Evolutionary conservation across 2,888 invertebrate species (phyloP), one percentile per base, ranked within the genome.

Genomic region (Perizoma affinitatum): DNA sequence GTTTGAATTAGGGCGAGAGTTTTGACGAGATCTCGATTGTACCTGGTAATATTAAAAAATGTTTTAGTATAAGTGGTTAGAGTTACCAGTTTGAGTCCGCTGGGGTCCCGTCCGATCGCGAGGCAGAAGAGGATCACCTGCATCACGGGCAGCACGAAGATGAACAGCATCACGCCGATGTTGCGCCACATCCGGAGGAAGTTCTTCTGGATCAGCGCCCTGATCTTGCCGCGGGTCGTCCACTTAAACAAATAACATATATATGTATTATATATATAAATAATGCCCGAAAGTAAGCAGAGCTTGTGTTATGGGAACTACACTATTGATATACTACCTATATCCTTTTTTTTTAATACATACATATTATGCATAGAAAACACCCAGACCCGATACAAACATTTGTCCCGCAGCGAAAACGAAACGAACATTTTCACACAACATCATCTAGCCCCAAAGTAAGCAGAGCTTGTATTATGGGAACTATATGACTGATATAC

Each of bases 51-150:
- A 3, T 22, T 22, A 3, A 40, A 40, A 40, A 40, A 6, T 4
- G 8, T 40, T 40, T n/a, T n/a, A n/a, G n/a, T n/a, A n/a, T n/a
- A n/a, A 7, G 10, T 33, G 8, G 77, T 97, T 95, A 22, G 22
- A 22, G 22, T 22, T 43, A 97, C 97, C 79, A 98, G 84, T 73
- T 94, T 95, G 4, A 98, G 93, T 51, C 96, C 96, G 60, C 95
- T 95, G 0, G 97, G 97, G 83, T 97, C 97, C 35, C 97, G 93
- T 51, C 97, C 97, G 69, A 97, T 98, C 61, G 98, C 98, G 83
- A 98, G 89, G 83, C 98, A 98, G 93, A 98, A 98, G 60, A 98
- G 94, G 58, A 98, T 96, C 64, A 98, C 97, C 91, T 98, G 97
- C 95, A 98, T 96, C 36, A 97, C 97, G n/a, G 98, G 98, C 74